Conservation (phyloP, 2,797 vertebrate species). For the Taenioides sp. region DNA sequence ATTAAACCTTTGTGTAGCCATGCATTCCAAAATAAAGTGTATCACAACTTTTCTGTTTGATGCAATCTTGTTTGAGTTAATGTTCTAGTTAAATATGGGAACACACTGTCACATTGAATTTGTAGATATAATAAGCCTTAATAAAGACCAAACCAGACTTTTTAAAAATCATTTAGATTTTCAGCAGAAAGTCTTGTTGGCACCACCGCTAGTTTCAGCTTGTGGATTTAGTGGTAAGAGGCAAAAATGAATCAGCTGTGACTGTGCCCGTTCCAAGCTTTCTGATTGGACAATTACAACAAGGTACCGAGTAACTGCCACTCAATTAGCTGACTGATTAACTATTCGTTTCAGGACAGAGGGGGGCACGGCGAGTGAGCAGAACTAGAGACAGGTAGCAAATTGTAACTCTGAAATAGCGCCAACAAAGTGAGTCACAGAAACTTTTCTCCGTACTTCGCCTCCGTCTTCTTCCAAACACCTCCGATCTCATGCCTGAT, state of each 20-base stretch:
- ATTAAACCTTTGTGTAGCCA: conserved; percentile 17
- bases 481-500: conserved; percentile 40
- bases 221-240: conserved; percentile 66
- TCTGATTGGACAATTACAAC: conserved; percentile 83
- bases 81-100: conserved; percentile 1
- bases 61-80: conserved; percentile 2
- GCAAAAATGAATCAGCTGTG: conserved; percentile 76
- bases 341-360: conserved; percentile 74
- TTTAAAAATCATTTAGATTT: conserved; percentile 50
- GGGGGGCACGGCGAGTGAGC: conserved; percentile 26
- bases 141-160: conserved; percentile 40
- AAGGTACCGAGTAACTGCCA: conserved; percentile 76
- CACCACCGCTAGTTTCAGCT: conserved; percentile 65
- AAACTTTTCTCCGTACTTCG: conserved; percentile 27
- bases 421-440: conserved; percentile 49
- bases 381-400: conserved; percentile 54
- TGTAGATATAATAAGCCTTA: conserved; percentile 4
- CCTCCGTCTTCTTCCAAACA: conserved; percentile 42
- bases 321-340: conserved; percentile 81
- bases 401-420: conserved; percentile 47
- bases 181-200: conserved; percentile 59
- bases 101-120: background rate
- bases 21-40: conserved; percentile 30
- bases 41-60: conserved; percentile 6
- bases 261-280: conserved; percentile 72